Conservation (phyloP, 2,797 vertebrate genomes). For the Pteropus rufus region DNA sequence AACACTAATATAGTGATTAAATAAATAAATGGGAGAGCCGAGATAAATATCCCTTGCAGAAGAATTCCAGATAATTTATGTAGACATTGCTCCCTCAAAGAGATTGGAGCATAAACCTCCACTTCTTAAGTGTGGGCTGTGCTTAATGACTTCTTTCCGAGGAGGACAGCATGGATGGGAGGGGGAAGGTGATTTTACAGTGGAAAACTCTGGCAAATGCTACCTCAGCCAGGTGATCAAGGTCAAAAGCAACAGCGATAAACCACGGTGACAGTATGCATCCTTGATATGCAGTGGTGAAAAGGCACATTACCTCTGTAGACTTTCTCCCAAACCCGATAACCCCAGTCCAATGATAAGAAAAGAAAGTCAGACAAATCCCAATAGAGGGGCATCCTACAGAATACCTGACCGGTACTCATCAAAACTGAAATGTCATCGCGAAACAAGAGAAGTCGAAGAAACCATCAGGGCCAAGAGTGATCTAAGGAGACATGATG, state of each 20-base stretch:
- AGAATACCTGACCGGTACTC: neutral
- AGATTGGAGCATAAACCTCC: neutral
- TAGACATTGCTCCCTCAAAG: neutral
- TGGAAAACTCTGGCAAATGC: neutral
- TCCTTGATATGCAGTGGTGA: rapidly evolving
- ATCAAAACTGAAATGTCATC: neutral
- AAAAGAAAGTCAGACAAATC: too few relatives aligned
- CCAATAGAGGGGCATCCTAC: rapidly evolving
- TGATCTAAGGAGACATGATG: neutral
- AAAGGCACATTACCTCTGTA: neutral
- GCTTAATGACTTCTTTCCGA: neutral
- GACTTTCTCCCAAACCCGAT: neutral
- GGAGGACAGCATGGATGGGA: rapidly evolving
- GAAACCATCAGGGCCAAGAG: neutral
- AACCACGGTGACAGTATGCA: rapidly evolving
- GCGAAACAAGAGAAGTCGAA: neutral
- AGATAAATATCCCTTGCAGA: neutral
- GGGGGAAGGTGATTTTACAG: rapidly evolving
- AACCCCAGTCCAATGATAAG: neutral
- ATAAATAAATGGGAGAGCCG: neutral
- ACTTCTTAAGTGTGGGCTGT: neutral
- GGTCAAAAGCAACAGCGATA: rapidly evolving
- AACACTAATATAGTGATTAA: neutral
- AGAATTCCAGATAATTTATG: neutral
- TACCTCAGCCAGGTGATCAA: neutral